phyloP scores from a whole-genome alignment of 2,888 invertebrate species.

The Escarpia spicata region DNA sequence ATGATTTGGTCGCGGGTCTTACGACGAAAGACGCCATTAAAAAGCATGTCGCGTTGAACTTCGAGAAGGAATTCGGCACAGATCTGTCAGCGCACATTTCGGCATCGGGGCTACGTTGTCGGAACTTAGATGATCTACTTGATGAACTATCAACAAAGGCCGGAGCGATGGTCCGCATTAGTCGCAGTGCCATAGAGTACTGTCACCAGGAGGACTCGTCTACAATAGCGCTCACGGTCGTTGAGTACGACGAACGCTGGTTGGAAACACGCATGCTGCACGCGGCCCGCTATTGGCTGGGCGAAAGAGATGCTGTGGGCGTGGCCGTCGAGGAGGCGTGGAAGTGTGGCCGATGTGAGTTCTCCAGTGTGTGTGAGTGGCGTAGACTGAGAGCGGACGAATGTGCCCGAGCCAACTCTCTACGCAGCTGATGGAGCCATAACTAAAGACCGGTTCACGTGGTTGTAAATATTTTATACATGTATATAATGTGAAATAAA shows the following conservation, averaged over 20 bases:
- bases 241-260: slow-evolving; percentile 47
- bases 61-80: slow-evolving; percentile 47
- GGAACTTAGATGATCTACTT: slow-evolving; percentile 34
- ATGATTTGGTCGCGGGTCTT: slow-evolving; percentile 55
- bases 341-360: slow-evolving; percentile 60
- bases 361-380: slow-evolving; percentile 58
- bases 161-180: slow-evolving; percentile 53
- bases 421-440: neutral
- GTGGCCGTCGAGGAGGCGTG: slow-evolving; percentile 63
- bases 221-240: slow-evolving; percentile 44
- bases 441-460: neutral
- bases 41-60: slow-evolving; percentile 48
- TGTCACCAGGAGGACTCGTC: slow-evolving; percentile 52
- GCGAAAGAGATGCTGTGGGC: slow-evolving; percentile 49
- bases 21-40: slow-evolving; percentile 46
- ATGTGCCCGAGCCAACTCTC: slow-evolving; percentile 17
- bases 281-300: slow-evolving; percentile 54
- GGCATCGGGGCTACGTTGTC: neutral
- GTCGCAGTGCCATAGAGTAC: slow-evolving; percentile 52
- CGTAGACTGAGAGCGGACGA: slow-evolving; percentile 48
- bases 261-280: slow-evolving; percentile 42
- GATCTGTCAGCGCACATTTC: slow-evolving; percentile 41
- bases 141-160: slow-evolving; percentile 46
- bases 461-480: neutral
- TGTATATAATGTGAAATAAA: neutral